Evolutionary conservation across 2,888 invertebrate genomes (phyloP).

Genomic region (Heliothis peltigera): DNA sequence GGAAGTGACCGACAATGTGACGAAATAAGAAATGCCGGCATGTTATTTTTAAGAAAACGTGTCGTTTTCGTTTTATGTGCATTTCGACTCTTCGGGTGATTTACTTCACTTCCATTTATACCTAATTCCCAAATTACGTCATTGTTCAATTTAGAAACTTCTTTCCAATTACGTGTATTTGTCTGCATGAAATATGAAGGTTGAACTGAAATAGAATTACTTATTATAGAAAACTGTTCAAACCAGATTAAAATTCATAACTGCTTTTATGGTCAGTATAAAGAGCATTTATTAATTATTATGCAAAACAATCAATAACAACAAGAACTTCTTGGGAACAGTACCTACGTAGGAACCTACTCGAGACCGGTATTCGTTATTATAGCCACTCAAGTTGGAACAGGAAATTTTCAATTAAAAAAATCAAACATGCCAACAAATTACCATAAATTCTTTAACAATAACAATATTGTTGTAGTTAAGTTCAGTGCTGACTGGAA

Average conservation of each 20-base stretch:
- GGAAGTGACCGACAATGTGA: slow-evolving; percentile 72
- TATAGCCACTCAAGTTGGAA: slow-evolving; percentile 53
- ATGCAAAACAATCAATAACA: slow-evolving; percentile 68
- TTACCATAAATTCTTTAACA: slow-evolving; percentile 43
- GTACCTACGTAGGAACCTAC: slow-evolving; percentile 23
- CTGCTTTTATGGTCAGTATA: slow-evolving; percentile 31
- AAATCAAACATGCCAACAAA: slow-evolving; percentile 29
- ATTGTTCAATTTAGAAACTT: slow-evolving; percentile 33
- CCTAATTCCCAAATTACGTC: slow-evolving; percentile 41
- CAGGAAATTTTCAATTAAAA: slow-evolving; percentile 62
- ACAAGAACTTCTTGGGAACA: slow-evolving; percentile 62
- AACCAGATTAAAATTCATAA: slow-evolving; percentile 27
- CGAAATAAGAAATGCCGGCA: slow-evolving; percentile 81
- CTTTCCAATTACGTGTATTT: slow-evolving; percentile 31
- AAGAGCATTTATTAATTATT: slow-evolving; percentile 63
- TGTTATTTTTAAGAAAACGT: slow-evolving; percentile 56
- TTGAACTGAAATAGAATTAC: slow-evolving; percentile 18
- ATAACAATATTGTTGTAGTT: slow-evolving; percentile 40
- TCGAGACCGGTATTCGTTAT: slow-evolving; percentile 59
- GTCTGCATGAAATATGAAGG: slow-evolving; percentile 22
- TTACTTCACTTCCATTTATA: slow-evolving; percentile 29
- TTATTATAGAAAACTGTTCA: slow-evolving; percentile 21
- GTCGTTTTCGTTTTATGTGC: slow-evolving; percentile 36
- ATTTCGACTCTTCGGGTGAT: slow-evolving; percentile 37
- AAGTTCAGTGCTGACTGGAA: slow-evolving; percentile 38